phyloP scores from a whole-genome alignment of 2,797 vertebrate genomes.

The Margarornis squamiger region DNA sequence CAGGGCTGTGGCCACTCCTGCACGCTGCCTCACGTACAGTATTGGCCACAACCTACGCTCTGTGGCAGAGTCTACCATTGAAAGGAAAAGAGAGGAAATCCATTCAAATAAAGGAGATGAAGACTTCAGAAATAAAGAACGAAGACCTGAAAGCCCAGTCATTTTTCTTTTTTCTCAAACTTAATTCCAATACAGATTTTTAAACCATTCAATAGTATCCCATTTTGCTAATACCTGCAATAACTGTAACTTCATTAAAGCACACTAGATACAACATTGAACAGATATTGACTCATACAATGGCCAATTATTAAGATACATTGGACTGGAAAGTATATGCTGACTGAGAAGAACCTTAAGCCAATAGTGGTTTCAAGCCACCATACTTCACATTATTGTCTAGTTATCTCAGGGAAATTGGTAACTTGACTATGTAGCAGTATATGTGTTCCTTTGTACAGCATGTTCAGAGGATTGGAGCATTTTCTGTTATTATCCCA shows the following conservation, averaged over 20 bases:
- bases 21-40: accelerated
- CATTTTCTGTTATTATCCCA: not conserved
- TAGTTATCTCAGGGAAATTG: not conserved
- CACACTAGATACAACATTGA: not conserved
- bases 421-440: not conserved
- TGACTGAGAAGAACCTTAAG: slow-evolving; percentile 45
- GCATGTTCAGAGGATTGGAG: not conserved
- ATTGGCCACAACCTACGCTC: not conserved
- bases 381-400: not conserved
- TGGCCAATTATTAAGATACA: slow-evolving; percentile 44
- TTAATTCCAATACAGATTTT: not conserved
- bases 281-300: not conserved
- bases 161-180: slow-evolving; percentile 12
- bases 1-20: not conserved
- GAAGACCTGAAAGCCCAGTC: not conserved
- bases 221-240: not conserved
- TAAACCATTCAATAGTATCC: not conserved
- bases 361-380: slow-evolving; percentile 30
- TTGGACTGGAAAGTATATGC: not conserved
- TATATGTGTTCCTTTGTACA: not conserved
- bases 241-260: slow-evolving; percentile 51
- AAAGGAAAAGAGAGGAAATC: not conserved
- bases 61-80: not conserved
- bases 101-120: not conserved
- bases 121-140: not conserved